Percentiles rank a stretch among this genome's conserved stretches.
Conservation (phyloP, 2,113 vertebrate species). For the Saccopteryx leptura region DNA sequence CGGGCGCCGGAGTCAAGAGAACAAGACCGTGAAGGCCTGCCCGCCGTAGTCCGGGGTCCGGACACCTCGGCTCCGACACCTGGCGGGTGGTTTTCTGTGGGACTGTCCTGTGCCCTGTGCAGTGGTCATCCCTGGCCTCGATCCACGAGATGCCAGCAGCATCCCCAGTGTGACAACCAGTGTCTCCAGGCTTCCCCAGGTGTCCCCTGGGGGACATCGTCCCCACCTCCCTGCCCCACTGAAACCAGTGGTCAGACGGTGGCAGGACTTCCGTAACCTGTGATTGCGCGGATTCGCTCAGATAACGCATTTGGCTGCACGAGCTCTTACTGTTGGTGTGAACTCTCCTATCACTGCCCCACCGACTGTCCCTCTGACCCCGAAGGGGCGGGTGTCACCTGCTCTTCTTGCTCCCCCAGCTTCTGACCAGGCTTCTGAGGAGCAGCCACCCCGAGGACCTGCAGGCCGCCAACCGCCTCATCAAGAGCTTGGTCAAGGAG, state of each 20-base stretch:
- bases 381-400: neutral
- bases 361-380: neutral
- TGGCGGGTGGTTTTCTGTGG: neutral
- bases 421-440: slow-evolving; percentile 92
- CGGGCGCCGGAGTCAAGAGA: neutral
- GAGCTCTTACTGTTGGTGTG: neutral
- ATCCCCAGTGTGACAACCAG: neutral
- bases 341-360: neutral
- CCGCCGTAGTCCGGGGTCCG: accelerated
- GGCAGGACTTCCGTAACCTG: accelerated
- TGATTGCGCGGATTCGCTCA: neutral
- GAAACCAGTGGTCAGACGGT: neutral
- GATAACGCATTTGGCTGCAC: accelerated
- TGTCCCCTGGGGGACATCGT: neutral
- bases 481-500: slow-evolving; percentile 94
- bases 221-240: accelerated
- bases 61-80: neutral
- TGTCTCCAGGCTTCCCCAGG: neutral
- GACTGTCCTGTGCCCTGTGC: neutral
- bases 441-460: slow-evolving; percentile 93
- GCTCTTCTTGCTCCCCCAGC: slow-evolving; percentile 81
- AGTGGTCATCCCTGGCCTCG: neutral
- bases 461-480: slow-evolving; percentile 94
- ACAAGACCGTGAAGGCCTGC: neutral
- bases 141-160: neutral